Base-by-base conservation (phyloP, 2,113 vertebrate genomes). In the Coptodon rendalli region DNA sequence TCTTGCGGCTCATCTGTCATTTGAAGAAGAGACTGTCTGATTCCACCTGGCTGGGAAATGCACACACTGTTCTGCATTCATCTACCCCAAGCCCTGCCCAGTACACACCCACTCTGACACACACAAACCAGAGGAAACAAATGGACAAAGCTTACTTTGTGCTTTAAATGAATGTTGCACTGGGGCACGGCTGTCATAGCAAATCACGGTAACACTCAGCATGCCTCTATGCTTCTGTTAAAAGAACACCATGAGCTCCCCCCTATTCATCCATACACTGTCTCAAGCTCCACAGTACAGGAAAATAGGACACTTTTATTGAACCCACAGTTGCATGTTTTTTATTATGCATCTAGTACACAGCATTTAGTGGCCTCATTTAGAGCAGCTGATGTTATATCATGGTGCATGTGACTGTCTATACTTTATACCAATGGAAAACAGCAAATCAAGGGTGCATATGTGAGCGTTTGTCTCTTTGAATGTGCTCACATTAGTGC, bases 161-260 rank as follows among this genome's bases (percentile, higher is more conserved):
- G 90, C 85, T 93, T 89, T 83, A 91, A 90, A 86, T 80, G 82
- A 91, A 85, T 83, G 86, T 86, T 86, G 87, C 82, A 87, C 73
- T 27, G 66, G 91, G 83, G 87, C 91, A 83, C 7, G 84, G 91
- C 91, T 94, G 92, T 93, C 89, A 91, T 31, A 63, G 83, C 73
- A 84, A 89, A 94, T 87, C 89, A 93, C 88, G 24, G 84, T 53
- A 73, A 89, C 84, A 27, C 89, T 85, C 91, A 83, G 81, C 76
- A 73, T 80, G 91, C 85, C 56, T 86, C 87, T 85, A 6, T 89
- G 78, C 61, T 61, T 61, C 88, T 56, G 83, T 79, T 78, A 83
- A 86, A 90, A 84, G 83, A 92, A 89, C 57, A 89, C 68, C 57
- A 43, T 57, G 48, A 57, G 53, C 79, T 89, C 57, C 63, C 79